Percentiles rank a stretch among this genome's conserved stretches.
Conservation (phyloP, 2,797 vertebrate species). For the Hephaestus fuliginosus region DNA sequence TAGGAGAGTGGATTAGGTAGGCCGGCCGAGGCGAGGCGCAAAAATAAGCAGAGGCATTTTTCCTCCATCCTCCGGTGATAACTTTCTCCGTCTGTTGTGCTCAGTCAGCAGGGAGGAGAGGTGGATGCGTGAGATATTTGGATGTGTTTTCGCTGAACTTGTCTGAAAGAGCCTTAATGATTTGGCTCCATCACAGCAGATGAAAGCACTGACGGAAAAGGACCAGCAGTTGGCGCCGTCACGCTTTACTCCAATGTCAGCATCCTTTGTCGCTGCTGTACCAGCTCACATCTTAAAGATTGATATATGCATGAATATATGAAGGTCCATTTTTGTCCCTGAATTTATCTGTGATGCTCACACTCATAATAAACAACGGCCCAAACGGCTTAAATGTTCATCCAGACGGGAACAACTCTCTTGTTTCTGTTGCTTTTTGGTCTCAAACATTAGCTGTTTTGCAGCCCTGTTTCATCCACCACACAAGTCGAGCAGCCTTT, state of each 20-base stretch:
- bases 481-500: not conserved
- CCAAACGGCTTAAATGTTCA: not conserved
- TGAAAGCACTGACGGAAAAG: conserved; percentile 9
- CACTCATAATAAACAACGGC: not conserved
- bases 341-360: not conserved
- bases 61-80: conserved; percentile 9
- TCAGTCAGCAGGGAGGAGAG: not conserved
- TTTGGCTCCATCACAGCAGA: conserved; percentile 15
- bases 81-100: conserved; percentile 3
- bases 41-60: conserved; percentile 39
- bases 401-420: not conserved
- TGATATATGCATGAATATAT: not conserved
- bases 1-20: conserved; percentile 52
- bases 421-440: not conserved
- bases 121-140: conserved; percentile 5
- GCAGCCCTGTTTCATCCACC: too few relatives aligned
- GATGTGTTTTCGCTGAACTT: conserved; percentile 29
- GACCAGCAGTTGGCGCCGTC: conserved; percentile 61
- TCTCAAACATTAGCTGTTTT: too few relatives aligned
- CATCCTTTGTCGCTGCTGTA: not conserved
- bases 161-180: conserved; percentile 29
- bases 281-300: not conserved
- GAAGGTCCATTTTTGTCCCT: not conserved
- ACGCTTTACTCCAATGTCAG: not conserved
- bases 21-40: conserved; percentile 19